These are phyloP conservation scores for Arenaria interpres DNA, from an alignment of 2,113 vertebrate species.

Conservation along the genomic window DNA sequence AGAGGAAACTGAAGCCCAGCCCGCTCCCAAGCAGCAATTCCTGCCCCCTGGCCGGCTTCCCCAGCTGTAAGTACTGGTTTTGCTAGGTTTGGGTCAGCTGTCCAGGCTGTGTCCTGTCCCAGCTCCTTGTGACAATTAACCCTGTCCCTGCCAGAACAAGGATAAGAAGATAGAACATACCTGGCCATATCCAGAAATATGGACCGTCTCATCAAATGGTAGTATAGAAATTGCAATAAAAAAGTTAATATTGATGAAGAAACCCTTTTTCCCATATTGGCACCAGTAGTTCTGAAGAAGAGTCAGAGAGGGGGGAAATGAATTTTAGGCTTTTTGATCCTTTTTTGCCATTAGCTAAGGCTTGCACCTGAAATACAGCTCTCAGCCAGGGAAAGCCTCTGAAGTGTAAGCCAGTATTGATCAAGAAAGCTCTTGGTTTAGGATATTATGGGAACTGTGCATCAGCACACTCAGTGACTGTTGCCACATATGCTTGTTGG, in stretches of 20 bases:
- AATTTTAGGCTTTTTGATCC: neutral
- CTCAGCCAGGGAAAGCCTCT: neutral
- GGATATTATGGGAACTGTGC: neutral
- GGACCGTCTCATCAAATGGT: neutral
- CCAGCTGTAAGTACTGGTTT: neutral
- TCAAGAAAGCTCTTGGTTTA: neutral
- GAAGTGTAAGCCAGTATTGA: neutral
- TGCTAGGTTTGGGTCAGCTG: neutral
- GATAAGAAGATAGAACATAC: neutral
- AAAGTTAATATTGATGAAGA: neutral
- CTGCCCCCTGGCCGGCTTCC: neutral
- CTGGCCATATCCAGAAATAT: neutral
- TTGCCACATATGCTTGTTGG: neutral
- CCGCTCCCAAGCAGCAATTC: neutral
- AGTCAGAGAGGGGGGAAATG: neutral
- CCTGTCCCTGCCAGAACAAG: neutral
- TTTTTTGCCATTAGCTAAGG: neutral
- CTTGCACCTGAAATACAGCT: neutral
- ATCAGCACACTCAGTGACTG: neutral
- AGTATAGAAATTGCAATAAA: neutral
- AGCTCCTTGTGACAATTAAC: neutral
- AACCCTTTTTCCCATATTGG: neutral
- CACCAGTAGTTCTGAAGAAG: neutral
- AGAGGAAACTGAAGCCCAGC: neutral
- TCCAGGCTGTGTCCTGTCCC: neutral